Percentiles rank a stretch among this genome's conserved stretches.
phyloP scores from a whole-genome alignment of 2,888 invertebrate genomes.

The Heliconius ethilla region DNA sequence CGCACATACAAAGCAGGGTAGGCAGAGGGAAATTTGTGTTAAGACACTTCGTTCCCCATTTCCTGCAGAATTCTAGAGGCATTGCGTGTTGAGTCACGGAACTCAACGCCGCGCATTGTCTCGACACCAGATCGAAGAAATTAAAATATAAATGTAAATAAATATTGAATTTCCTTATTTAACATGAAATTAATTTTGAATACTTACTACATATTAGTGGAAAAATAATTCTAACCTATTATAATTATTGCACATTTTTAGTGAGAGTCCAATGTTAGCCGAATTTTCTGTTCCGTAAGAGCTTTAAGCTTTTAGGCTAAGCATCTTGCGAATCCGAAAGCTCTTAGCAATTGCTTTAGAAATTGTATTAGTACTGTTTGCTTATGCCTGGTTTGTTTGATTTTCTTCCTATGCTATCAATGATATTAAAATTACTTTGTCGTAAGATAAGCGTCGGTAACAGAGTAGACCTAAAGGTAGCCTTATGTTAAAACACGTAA shows the following conservation, averaged over 20 bases:
- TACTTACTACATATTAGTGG: neutral
- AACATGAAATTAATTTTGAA: too few relatives aligned
- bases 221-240: neutral
- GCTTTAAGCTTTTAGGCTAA: constrained; percentile 11
- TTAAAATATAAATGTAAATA: too few relatives aligned
- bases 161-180: too few relatives aligned
- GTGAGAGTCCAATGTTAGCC: neutral
- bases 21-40: too few relatives aligned
- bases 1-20: too few relatives aligned
- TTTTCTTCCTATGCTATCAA: neutral
- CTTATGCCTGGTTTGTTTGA: neutral
- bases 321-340: constrained; percentile 1
- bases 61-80: too few relatives aligned
- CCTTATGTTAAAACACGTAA: neutral
- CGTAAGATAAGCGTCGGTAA: neutral
- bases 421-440: neutral
- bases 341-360: neutral
- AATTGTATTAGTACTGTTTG: neutral
- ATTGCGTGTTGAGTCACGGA: too few relatives aligned
- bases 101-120: too few relatives aligned
- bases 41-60: too few relatives aligned
- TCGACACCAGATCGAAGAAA: too few relatives aligned
- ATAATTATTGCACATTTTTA: neutral
- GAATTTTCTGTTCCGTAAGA: neutral
- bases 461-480: too few relatives aligned